phyloP scores from a whole-genome alignment of 1,140 invertebrate genomes.

The Leptinotarsa lineolata region DNA sequence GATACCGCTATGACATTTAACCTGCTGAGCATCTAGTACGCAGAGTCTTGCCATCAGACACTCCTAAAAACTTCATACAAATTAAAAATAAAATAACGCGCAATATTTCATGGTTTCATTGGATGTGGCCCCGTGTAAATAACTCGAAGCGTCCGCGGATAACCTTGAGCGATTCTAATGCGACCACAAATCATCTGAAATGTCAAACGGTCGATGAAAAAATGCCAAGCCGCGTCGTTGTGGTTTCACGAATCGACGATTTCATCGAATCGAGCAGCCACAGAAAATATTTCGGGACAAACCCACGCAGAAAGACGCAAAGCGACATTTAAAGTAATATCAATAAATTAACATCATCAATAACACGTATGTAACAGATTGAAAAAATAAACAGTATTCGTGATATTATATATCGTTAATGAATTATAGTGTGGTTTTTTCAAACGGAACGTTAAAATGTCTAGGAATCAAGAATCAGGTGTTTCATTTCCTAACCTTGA shows the following conservation, averaged over 20 bases:
- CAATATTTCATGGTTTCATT: slow-evolving; percentile 4
- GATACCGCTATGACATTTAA: too few species aligned
- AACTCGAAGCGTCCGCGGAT: background rate
- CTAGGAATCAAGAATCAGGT: too few species aligned
- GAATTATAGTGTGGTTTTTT: too few species aligned
- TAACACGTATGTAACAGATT: too few species aligned
- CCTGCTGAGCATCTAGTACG: background rate
- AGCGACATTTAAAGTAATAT: too few species aligned
- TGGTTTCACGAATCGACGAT: background rate
- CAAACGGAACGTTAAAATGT: too few species aligned
- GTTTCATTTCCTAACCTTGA: too few species aligned
- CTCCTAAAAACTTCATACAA: background rate
- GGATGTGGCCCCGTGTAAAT: slow-evolving; percentile 1
- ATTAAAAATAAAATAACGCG: slow-evolving; percentile 9
- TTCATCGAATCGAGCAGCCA: background rate
- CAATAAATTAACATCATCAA: too few species aligned
- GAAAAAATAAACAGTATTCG: too few species aligned
- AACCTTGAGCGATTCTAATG: slow-evolving; percentile 17
- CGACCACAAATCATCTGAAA: slow-evolving; percentile 20
- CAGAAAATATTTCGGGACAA: background rate
- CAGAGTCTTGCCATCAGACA: background rate
- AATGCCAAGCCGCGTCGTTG: background rate
- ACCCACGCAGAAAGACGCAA: background rate
- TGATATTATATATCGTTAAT: too few species aligned
- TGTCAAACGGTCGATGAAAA: slow-evolving; percentile 17